Evolutionary conservation across 2,888 invertebrate species (phyloP).

Genomic region (Melangyna quadrimaculata): DNA sequence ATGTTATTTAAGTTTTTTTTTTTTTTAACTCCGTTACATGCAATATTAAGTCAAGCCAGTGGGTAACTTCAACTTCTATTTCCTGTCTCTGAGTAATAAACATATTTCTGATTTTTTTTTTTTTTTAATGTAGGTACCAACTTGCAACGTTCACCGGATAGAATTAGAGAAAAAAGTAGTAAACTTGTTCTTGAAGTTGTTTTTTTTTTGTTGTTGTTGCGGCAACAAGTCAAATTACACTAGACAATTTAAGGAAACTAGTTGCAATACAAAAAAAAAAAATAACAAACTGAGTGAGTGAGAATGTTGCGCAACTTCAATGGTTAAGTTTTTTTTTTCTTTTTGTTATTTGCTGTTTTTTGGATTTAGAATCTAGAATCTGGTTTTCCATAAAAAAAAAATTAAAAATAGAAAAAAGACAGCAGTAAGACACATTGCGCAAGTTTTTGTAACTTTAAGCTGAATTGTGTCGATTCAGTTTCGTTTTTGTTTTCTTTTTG

Average conservation of each 20-base stretch:
- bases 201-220: conserved; percentile 12
- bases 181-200: conserved; percentile 47
- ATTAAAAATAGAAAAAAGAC: not conserved
- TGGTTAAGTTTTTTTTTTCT: not conserved
- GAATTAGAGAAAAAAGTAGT: conserved; percentile 2
- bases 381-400: not conserved
- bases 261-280: not conserved
- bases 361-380: conserved; percentile 41
- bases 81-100: conserved; percentile 48
- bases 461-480: not conserved
- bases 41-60: conserved; percentile 10
- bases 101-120: not conserved
- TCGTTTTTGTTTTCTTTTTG: not conserved
- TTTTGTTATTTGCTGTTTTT: not conserved
- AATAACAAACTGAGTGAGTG: too few species aligned
- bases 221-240: conserved; percentile 28
- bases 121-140: not conserved
- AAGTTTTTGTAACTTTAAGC: not conserved
- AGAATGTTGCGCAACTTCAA: conserved; percentile 55
- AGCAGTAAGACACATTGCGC: conserved; percentile 10
- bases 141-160: conserved; percentile 37
- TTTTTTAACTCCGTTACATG: conserved; percentile 47
- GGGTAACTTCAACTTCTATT: conserved; percentile 54
- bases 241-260: conserved; percentile 60
- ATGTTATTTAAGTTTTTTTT: not conserved